A percentile compares a stretch with the other conserved stretches of the same genome.
Evolutionary conservation across 92 coral and sea anemone species (phyloP).

Genomic region (Heliopora coerulea): DNA sequence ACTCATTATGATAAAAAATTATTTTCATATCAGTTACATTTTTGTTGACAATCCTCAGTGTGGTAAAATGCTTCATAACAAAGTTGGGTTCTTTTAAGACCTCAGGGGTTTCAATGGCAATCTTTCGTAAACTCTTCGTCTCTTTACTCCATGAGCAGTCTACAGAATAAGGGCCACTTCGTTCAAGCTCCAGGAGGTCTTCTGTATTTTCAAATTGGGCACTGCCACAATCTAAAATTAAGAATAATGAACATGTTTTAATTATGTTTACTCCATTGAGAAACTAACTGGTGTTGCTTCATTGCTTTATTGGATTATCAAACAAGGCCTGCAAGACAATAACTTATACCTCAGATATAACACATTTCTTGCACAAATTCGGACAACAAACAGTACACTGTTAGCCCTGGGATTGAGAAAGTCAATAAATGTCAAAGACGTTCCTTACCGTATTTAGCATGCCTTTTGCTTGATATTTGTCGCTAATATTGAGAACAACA

Average conservation of each 20-base stretch:
- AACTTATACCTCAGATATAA: no score
- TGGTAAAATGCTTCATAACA: conserved; percentile 80
- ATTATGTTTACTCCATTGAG: no score
- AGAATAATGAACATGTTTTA: no score
- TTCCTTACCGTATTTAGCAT: background rate
- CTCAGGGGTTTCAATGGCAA: conserved; percentile 87
- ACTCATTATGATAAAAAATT: no score
- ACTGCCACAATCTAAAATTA: conserved; percentile 17
- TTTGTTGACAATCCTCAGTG: conserved; percentile 94
- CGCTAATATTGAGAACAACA: background rate
- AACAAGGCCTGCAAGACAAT: no score
- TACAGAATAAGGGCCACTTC: conserved; percentile 75
- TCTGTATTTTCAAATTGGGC: conserved; percentile 79
- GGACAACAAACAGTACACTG: no score
- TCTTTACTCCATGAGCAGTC: conserved; percentile 96
- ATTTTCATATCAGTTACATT: conserved; percentile 59
- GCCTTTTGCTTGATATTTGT: background rate
- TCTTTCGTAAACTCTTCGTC: conserved; percentile 77
- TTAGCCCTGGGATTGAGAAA: no score
- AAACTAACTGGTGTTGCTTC: no score
- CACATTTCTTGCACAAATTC: no score
- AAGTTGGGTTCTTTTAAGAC: conserved; percentile 64
- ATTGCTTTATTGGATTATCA: no score
- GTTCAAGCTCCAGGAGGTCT: conserved; percentile 74
- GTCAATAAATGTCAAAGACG: background rate